Conservation (phyloP, 2,888 invertebrate species). For the Alloscopus bannaensis region DNA sequence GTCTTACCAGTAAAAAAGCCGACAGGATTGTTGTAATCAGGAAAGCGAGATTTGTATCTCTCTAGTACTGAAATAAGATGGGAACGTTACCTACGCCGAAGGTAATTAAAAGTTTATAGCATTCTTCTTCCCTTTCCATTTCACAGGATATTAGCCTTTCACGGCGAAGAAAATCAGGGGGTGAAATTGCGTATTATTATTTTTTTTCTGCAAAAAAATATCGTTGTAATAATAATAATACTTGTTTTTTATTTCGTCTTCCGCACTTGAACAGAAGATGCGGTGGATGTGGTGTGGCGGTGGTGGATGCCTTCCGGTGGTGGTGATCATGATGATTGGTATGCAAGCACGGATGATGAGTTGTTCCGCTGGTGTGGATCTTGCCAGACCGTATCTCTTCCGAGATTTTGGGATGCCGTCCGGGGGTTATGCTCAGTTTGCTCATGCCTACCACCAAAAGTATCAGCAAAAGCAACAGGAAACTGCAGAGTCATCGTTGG, state of each 20-base stretch:
- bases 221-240: conserved; percentile 1
- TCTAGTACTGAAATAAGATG: conserved; percentile 22
- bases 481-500: not conserved
- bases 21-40: not conserved
- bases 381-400: conserved; percentile 57
- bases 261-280: no score
- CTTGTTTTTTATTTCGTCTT: conserved; percentile 1
- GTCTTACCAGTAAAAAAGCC: conserved; percentile 23
- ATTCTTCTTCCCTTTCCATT: not conserved
- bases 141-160: conserved; percentile 41
- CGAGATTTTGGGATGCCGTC: conserved; percentile 54
- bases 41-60: conserved; percentile 48
- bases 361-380: conserved; percentile 52
- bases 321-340: conserved; percentile 36
- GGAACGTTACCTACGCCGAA: conserved; percentile 39
- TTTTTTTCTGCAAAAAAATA: conserved; percentile 3
- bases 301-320: conserved; percentile 26
- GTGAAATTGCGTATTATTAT: not conserved
- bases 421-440: conserved; percentile 26
- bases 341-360: conserved; percentile 35
- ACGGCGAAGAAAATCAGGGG: not conserved
- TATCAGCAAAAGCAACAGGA: conserved; percentile 26
- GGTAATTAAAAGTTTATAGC: conserved; percentile 5
- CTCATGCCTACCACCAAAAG: conserved; percentile 16
- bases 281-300: no score